Base-by-base conservation (phyloP, 2,113 vertebrate species). In the Mellivora capensis region DNA sequence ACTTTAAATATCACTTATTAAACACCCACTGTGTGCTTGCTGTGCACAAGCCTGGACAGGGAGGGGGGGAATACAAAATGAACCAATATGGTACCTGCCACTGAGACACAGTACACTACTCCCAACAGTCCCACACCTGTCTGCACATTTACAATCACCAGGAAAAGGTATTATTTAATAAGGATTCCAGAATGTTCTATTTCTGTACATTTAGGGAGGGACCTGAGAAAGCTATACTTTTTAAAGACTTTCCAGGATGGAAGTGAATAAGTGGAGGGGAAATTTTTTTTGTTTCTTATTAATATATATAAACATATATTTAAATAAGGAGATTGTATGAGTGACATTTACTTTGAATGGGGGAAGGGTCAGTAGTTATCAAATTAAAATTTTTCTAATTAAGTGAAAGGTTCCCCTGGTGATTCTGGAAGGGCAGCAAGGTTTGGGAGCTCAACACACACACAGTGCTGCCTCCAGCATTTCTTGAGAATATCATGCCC, bases 361-460 rank as follows among this genome's bases (percentile, higher is more conserved):
- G 44, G 6, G 4, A 34, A 47, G 6, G 44, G 27, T 39, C 39
- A 72, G 52, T 11, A 54, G 47, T 39, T 90, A 84, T 49, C 83
- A 81, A 94, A 87, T 97, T 81, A 76, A 93, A 54, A 31, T 82
- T 94, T 80, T 82, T 91, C 87, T 92, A 84, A 89, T 87, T 62
- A 91, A 97, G 37, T 42, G 25, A 76, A 92, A 93, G 21, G 4
- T 39, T 87, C 47, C 79, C 42, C 34, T 88, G 59, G 71, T 77
- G 64, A 84, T 42, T 88, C 72, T n/a, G 39, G 52, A 87, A 88
- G 67, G 18, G 2, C 74, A 90, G 76, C 29, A 61, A 90, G 17
- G 49, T 91, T 86, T 54, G 25, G 44, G 44, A 86, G 59, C 31
- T 69, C 0, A 0, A 74, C 23, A 9, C 37, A 25, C 47, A 25